Percentiles rank a stretch among this genome's conserved stretches.
phyloP scores from a whole-genome alignment of 2,888 invertebrate species.

The Drosophila longiperda region DNA sequence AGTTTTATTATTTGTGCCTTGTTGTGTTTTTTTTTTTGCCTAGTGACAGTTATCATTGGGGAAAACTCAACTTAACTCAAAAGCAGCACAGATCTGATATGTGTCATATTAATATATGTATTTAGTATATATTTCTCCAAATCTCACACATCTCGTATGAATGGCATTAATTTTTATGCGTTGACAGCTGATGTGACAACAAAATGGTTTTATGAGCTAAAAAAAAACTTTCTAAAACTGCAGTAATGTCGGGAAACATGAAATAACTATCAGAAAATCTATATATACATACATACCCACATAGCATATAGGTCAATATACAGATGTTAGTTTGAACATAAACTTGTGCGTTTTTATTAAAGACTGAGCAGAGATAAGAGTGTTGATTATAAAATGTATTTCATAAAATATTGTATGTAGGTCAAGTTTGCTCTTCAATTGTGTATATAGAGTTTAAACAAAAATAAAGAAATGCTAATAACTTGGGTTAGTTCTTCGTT shows the following conservation, averaged over 20 bases:
- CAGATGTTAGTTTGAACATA: not conserved
- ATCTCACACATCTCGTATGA: conserved; percentile 15
- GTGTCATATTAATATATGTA: not conserved
- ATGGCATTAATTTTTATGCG: conserved; percentile 42
- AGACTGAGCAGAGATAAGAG: not conserved
- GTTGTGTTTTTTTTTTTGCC: not conserved
- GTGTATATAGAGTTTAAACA: not conserved
- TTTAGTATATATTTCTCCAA: not conserved
- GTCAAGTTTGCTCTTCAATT: not conserved
- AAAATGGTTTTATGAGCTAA: conserved; percentile 1
- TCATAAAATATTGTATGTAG: not conserved
- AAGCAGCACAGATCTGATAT: conserved; percentile 8
- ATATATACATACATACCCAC: not conserved
- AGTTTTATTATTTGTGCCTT: conserved; percentile 31
- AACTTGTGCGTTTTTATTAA: not conserved
- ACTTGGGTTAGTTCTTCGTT: not conserved
- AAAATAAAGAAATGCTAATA: not conserved
- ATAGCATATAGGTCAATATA: conserved; percentile 9
- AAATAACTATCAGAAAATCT: conserved; percentile 19
- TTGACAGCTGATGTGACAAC: conserved; percentile 42
- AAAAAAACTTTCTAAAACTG: conserved; percentile 49
- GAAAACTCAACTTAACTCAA: conserved; percentile 43
- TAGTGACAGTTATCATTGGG: conserved; percentile 54
- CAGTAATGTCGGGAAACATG: conserved; percentile 17
- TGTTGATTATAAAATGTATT: not conserved